Conservation (phyloP, 1,140 invertebrate species). For the Nephila pilipes region DNA sequence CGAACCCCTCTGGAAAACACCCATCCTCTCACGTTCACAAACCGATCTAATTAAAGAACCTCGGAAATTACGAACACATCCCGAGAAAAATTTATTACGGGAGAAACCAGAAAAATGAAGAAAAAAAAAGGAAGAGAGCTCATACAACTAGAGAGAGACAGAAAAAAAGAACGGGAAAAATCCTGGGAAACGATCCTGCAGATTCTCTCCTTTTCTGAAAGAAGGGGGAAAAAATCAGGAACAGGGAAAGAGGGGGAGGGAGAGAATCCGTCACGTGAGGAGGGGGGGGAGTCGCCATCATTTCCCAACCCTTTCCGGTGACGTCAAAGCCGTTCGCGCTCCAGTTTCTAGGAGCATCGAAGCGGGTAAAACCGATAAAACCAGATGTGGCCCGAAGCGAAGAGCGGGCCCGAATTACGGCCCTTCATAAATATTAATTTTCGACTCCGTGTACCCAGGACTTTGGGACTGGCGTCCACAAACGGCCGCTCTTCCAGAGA, state of each 20-base stretch:
- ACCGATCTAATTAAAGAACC: conserved; percentile 6
- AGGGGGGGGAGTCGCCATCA: background rate
- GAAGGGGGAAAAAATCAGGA: background rate
- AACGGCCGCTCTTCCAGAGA: conserved; percentile 15
- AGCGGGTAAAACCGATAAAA: conserved; percentile 75
- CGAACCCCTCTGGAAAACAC: background rate
- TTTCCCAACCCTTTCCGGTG: background rate
- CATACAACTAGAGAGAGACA: background rate
- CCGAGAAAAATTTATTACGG: conserved; percentile 16
- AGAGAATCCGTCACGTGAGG: background rate
- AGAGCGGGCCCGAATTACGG: conserved; percentile 54
- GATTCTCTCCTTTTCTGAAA: conserved; percentile 12
- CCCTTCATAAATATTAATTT: conserved; percentile 76
- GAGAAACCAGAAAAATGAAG: background rate
- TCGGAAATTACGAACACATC: conserved; percentile 31
- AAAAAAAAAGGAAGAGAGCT: background rate
- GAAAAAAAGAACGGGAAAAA: background rate
- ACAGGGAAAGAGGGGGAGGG: background rate
- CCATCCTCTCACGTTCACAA: background rate
- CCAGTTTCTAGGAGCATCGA: conserved; percentile 48
- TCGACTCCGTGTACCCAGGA: conserved; percentile 64
- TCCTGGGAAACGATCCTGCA: conserved; percentile 12
- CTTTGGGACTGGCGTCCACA: conserved; percentile 15
- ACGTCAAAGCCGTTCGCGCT: conserved; percentile 50
- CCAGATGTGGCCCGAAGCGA: conserved; percentile 72